phyloP scores from a whole-genome alignment of 2,888 invertebrate species.

The Keiferia lycopersicella region DNA sequence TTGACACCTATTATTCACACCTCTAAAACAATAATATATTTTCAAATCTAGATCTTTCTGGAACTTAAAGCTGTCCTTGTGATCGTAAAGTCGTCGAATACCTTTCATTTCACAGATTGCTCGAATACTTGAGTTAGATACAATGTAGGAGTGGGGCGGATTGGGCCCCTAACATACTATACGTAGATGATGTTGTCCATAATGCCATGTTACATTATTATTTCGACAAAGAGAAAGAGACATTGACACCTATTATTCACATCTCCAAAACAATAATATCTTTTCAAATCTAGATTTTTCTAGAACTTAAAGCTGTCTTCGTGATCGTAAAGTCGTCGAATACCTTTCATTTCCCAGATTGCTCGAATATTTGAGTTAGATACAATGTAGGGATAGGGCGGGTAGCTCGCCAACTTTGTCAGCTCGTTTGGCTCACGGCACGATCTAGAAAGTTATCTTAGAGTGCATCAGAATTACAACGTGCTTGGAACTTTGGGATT shows the following conservation, averaged over 20 bases:
- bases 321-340: constrained; percentile 32
- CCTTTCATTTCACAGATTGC: constrained; percentile 49
- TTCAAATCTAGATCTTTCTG: too few species aligned
- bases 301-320: constrained; percentile 37
- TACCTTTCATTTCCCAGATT: constrained; percentile 51
- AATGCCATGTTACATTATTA: too few species aligned
- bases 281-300: neutral
- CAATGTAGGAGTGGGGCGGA: too few species aligned
- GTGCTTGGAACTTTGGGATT: constrained; percentile 66
- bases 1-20: too few species aligned
- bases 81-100: constrained; percentile 36
- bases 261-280: too few species aligned
- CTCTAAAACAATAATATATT: too few species aligned
- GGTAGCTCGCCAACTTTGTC: constrained; percentile 61
- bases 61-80: constrained; percentile 39
- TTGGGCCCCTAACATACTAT: too few species aligned
- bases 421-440: constrained; percentile 65
- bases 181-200: too few species aligned
- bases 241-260: too few species aligned
- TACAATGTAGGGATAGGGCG: constrained; percentile 45
- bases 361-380: constrained; percentile 45
- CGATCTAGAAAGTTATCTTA: constrained; percentile 70
- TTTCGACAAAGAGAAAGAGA: too few species aligned
- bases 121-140: constrained; percentile 47
- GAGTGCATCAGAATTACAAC: constrained; percentile 75